Percentiles rank a stretch among this genome's conserved stretches.
These are phyloP conservation scores for Zoanthus sansibaricus DNA, from an alignment of 92 coral and sea anemone genomes.

Conservation along the genomic window DNA sequence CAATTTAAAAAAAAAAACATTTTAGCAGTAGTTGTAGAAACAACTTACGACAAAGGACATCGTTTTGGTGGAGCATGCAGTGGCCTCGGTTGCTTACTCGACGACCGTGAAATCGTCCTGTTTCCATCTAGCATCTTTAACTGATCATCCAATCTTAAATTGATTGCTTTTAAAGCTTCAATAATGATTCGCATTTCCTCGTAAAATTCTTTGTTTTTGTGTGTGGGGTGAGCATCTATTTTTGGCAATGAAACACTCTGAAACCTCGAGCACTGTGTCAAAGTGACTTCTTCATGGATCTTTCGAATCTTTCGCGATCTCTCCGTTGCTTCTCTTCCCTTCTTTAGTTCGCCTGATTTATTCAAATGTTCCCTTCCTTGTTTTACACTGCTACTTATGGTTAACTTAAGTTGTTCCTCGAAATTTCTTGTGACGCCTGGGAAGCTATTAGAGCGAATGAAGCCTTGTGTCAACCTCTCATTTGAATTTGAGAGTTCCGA, in stretches of 20 bases:
- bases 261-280: neutral
- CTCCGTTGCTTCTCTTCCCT: conserved; percentile 1
- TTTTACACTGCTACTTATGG: neutral
- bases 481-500: too few species aligned
- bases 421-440: conserved; percentile 3
- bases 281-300: conserved; percentile 21
- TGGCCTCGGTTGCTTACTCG: neutral
- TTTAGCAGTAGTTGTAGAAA: too few species aligned
- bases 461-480: neutral
- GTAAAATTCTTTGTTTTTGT: conserved; percentile 13
- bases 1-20: too few species aligned
- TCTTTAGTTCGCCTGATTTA: neutral
- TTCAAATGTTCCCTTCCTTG: neutral
- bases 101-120: neutral
- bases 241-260: conserved; percentile 7
- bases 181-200: conserved; percentile 39
- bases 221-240: neutral
- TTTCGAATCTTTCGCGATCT: conserved; percentile 21
- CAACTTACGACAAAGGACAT: too few species aligned
- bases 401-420: neutral
- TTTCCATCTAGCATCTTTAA: conserved; percentile 3
- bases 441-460: conserved; percentile 26
- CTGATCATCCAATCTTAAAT: neutral
- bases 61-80: too few species aligned
- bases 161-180: conserved; percentile 31